These are phyloP conservation scores for Hirudinaria manillensis DNA, from an alignment of 2,888 invertebrate species.

Conservation along the genomic window DNA sequence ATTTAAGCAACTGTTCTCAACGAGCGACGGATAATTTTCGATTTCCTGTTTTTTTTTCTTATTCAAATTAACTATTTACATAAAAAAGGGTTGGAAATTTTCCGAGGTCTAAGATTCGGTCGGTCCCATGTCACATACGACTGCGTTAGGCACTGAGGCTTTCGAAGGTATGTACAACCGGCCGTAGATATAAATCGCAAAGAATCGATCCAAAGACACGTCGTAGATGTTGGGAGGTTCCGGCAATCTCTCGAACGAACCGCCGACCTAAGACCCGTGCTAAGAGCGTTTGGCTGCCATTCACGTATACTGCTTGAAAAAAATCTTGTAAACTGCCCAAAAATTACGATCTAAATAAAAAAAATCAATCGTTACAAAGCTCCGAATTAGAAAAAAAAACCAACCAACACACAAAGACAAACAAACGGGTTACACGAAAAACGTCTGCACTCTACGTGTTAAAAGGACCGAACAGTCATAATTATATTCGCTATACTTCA, in stretches of 20 bases:
- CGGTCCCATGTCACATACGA: no score
- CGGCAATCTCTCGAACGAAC: background rate
- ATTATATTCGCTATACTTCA: constrained; percentile 9
- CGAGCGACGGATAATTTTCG: background rate
- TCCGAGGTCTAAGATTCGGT: no score
- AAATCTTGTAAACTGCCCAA: constrained; percentile 10
- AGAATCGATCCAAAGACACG: constrained; percentile 15
- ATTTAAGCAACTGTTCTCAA: constrained; percentile 10
- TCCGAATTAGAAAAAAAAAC: constrained; percentile 5
- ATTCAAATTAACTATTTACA: no score
- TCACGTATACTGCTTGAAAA: constrained; percentile 15
- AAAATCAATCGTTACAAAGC: background rate
- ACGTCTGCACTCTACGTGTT: constrained; percentile 1
- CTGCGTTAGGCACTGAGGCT: no score
- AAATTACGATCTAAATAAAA: constrained; percentile 1
- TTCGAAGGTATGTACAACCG: constrained; percentile 1
- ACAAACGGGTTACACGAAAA: constrained; percentile 11
- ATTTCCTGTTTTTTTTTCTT: background rate
- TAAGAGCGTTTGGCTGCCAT: constrained; percentile 4
- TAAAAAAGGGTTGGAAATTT: no score
- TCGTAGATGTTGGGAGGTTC: constrained; percentile 13
- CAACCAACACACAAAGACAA: background rate
- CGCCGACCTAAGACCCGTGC: background rate
- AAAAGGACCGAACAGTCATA: constrained; percentile 11
- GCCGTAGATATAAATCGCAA: background rate